phyloP scores from a whole-genome alignment of 2,888 invertebrate genomes.

The Nomada ferruginata region DNA sequence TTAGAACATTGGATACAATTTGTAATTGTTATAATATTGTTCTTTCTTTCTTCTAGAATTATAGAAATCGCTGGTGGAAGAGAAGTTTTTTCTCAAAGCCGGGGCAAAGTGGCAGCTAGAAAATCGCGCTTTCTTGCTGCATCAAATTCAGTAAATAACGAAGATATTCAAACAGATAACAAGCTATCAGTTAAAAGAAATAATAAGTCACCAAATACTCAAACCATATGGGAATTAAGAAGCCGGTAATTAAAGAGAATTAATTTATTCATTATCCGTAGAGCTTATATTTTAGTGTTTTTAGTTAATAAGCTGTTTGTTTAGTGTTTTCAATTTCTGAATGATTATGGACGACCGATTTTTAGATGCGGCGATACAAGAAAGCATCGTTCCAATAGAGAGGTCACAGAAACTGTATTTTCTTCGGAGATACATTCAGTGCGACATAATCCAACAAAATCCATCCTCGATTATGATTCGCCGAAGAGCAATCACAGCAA shows the following conservation, averaged over 20 bases:
- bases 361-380: slow-evolving; percentile 83
- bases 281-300: not conserved
- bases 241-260: slow-evolving; percentile 81
- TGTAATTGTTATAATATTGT: not conserved
- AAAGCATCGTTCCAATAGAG: slow-evolving; percentile 84
- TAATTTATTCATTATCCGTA: slow-evolving; percentile 5
- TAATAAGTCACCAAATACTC: slow-evolving; percentile 85
- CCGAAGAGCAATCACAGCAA: slow-evolving; percentile 80
- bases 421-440: slow-evolving; percentile 87
- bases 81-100: slow-evolving; percentile 93
- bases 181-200: slow-evolving; percentile 83
- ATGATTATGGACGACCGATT: slow-evolving; percentile 27
- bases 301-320: slow-evolving; percentile 7
- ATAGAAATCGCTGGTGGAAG: slow-evolving; percentile 93
- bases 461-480: slow-evolving; percentile 82
- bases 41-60: slow-evolving; percentile 84
- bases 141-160: slow-evolving; percentile 81
- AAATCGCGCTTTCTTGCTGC: slow-evolving; percentile 87
- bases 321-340: not conserved
- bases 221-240: slow-evolving; percentile 87
- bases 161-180: slow-evolving; percentile 82
- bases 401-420: slow-evolving; percentile 87
- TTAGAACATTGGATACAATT: not conserved
- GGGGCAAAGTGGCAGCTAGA: slow-evolving; percentile 90
- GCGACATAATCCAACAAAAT: slow-evolving; percentile 84